Evolutionary conservation across 2,113 vertebrate genomes (phyloP).

Genomic region (Chionodraco myersi): DNA sequence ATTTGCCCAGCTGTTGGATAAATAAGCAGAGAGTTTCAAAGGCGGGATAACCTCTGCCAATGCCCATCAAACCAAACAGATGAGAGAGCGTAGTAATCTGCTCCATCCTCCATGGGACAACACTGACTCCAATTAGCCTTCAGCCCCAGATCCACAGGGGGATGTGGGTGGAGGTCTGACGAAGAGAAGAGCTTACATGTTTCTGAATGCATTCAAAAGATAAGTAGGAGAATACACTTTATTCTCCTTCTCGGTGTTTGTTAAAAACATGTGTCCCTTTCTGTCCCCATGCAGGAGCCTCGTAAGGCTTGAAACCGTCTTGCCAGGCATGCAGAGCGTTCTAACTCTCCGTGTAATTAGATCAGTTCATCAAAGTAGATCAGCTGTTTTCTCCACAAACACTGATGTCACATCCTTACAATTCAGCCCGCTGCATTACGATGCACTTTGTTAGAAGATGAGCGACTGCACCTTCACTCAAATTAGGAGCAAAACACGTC

Average conservation of each 20-base stretch:
- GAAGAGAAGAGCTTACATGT: constrained; percentile 8
- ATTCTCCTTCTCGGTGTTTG: background rate
- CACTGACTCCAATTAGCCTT: constrained; percentile 70
- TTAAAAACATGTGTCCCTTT: background rate
- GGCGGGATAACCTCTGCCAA: constrained; percentile 74
- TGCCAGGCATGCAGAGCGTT: background rate
- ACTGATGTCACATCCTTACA: constrained; percentile 23
- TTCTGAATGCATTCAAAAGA: constrained; percentile 1
- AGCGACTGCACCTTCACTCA: constrained; percentile 28
- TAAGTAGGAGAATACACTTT: background rate
- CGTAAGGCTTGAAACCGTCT: background rate
- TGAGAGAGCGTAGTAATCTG: constrained; percentile 64
- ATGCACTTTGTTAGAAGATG: constrained; percentile 14
- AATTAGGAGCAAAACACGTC: constrained; percentile 24
- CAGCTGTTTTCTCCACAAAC: constrained; percentile 44
- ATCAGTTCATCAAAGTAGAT: constrained; percentile 41
- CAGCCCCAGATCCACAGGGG: constrained; percentile 35
- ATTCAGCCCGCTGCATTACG: background rate
- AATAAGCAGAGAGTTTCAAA: constrained; percentile 82
- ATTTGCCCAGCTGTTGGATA: constrained; percentile 84
- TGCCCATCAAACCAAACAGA: constrained; percentile 80
- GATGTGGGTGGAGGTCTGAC: constrained; percentile 19
- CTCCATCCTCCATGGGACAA: constrained; percentile 56
- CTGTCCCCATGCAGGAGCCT: background rate
- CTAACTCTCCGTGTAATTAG: constrained; percentile 14